Conservation (phyloP, 2,113 vertebrate species). For the Coryphaenoides rupestris region DNA sequence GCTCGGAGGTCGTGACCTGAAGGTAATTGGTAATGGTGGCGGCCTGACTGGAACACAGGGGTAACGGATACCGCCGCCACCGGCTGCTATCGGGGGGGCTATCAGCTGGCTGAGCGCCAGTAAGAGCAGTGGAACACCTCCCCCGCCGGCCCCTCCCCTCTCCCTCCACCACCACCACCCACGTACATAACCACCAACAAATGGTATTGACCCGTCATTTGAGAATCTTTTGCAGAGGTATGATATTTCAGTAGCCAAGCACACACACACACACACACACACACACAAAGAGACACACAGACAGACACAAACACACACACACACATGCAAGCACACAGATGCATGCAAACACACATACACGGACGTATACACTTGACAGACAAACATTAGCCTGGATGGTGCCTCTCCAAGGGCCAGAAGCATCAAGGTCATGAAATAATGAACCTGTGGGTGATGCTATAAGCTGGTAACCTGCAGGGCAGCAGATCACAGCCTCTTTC, state of each 20-base stretch:
- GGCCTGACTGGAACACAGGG: slow-evolving; percentile 41
- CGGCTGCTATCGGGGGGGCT: slow-evolving; percentile 50
- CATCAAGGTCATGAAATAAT: too few species aligned
- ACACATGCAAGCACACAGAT: too few species aligned
- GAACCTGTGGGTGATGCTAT: too few species aligned
- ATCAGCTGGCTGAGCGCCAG: slow-evolving; percentile 56
- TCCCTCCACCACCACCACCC: slow-evolving; percentile 12
- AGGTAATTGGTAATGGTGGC: slow-evolving; percentile 49
- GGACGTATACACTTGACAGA: too few species aligned
- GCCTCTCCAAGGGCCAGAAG: too few species aligned
- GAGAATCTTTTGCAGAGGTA: slow-evolving; percentile 23
- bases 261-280: too few species aligned
- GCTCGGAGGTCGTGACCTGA: slow-evolving; percentile 51
- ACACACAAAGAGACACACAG: too few species aligned
- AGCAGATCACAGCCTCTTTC: too few species aligned
- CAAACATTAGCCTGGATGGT: too few species aligned
- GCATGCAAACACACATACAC: too few species aligned
- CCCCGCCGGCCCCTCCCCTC: neutral
- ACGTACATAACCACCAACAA: slow-evolving; percentile 35
- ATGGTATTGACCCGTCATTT: slow-evolving; percentile 40
- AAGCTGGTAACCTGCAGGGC: too few species aligned
- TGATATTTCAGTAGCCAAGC: slow-evolving; percentile 27
- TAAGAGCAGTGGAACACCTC: slow-evolving; percentile 47
- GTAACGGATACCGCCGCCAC: slow-evolving; percentile 56
- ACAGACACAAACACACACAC: neutral